Percentiles rank a stretch among this genome's conserved stretches.
phyloP scores from a whole-genome alignment of 1,140 invertebrate species.

The Hylaeus anthracinus region DNA sequence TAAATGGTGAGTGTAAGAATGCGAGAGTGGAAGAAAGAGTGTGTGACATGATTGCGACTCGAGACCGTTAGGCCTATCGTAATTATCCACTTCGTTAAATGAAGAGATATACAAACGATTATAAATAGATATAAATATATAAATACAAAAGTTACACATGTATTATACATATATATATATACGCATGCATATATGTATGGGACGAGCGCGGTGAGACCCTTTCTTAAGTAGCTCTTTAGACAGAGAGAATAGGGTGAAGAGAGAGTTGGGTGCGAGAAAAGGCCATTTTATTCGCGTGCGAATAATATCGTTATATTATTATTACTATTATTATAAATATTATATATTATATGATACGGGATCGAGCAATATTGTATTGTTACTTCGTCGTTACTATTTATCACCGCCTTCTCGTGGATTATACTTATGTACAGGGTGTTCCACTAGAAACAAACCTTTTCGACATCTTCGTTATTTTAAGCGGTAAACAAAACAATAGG shows the following conservation, averaged over 20 bases:
- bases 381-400: conserved; percentile 62
- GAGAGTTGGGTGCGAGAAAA: conserved; percentile 21
- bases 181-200: conserved; percentile 40
- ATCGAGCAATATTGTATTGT: conserved; percentile 65
- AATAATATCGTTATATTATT: conserved; percentile 60
- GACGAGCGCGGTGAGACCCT: conserved; percentile 40
- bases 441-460: too few species aligned
- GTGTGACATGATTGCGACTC: conserved; percentile 44
- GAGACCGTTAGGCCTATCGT: conserved; percentile 64
- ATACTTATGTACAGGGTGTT: neutral
- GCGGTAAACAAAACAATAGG: too few species aligned
- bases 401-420: conserved; percentile 60
- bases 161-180: conserved; percentile 37
- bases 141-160: conserved; percentile 7
- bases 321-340: conserved; percentile 50
- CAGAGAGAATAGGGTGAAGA: neutral
- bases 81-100: conserved; percentile 40
- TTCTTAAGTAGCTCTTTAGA: conserved; percentile 50
- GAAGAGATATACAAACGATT: conserved; percentile 44
- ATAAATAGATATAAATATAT: conserved; percentile 49
- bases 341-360: conserved; percentile 56
- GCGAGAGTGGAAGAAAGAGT: conserved; percentile 16
- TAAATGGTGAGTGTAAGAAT: neutral
- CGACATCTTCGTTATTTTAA: too few species aligned
- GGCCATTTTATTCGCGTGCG: conserved; percentile 25